Percentiles rank a stretch among this genome's conserved stretches.
Evolutionary conservation across 2,888 invertebrate genomes (phyloP).

Genomic region (Escarpia spicata): DNA sequence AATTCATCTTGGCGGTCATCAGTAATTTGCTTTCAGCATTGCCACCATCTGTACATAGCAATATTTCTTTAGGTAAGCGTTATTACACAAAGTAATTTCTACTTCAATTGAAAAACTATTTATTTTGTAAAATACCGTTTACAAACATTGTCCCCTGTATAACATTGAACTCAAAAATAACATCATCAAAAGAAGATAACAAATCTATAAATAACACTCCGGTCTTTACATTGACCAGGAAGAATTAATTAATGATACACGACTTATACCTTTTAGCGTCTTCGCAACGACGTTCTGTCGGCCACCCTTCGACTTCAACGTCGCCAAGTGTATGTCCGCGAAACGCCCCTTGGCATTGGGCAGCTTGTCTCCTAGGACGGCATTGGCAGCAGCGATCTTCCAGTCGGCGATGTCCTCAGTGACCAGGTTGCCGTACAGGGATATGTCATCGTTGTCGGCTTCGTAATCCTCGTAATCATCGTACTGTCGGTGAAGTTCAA

Average conservation of each 20-base stretch:
- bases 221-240: neutral
- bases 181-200: too few relatives aligned
- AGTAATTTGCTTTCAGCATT: neutral
- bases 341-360: neutral
- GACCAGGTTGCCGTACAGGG: neutral
- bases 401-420: neutral
- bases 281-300: neutral
- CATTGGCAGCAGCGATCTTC: neutral
- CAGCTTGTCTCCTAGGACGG: neutral
- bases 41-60: neutral
- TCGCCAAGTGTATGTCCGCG: neutral
- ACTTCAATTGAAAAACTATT: neutral
- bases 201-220: too few relatives aligned
- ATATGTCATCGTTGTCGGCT: neutral
- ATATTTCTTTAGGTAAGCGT: neutral
- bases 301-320: neutral
- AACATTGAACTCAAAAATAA: too few relatives aligned
- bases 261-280: neutral
- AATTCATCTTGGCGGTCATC: constrained; percentile 30
- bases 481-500: neutral
- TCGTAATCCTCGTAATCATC: neutral
- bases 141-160: too few relatives aligned
- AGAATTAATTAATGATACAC: neutral
- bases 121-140: neutral
- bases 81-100: neutral